These are phyloP conservation scores for Malurus alboscapulatus DNA, from an alignment of 2,113 vertebrate genomes.

Conservation along the genomic window DNA sequence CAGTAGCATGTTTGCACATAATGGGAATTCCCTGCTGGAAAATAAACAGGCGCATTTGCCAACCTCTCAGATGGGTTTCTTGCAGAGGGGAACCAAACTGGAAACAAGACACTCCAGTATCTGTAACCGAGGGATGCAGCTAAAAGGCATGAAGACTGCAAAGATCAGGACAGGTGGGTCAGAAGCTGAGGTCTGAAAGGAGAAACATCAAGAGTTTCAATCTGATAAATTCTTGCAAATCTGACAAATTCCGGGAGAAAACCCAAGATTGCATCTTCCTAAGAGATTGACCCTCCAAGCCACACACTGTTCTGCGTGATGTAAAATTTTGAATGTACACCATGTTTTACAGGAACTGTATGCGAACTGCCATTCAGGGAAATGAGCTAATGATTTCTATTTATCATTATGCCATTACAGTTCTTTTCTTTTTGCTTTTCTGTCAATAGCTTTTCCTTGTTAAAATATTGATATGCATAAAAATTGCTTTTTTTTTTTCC, in stretches of 20 bases:
- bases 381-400: not conserved
- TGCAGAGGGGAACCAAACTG: fast-evolving
- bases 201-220: not conserved
- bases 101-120: not conserved
- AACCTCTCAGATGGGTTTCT: not conserved
- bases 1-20: fast-evolving
- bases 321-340: not conserved
- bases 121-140: not conserved
- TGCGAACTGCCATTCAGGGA: not conserved
- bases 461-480: not conserved
- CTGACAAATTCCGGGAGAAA: not conserved
- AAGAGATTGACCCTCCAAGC: not conserved
- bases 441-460: not conserved
- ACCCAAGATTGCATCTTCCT: not conserved
- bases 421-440: not conserved
- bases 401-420: not conserved
- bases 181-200: not conserved
- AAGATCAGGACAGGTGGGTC: too few relatives aligned
- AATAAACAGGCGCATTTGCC: not conserved
- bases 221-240: not conserved
- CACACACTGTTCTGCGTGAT: not conserved
- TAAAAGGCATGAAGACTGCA: fast-evolving
- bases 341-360: not conserved
- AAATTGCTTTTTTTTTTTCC: not conserved
- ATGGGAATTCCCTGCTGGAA: not conserved